These are phyloP conservation scores for Cantharis lateralis DNA, from an alignment of 2,888 invertebrate genomes.

Conservation along the genomic window DNA sequence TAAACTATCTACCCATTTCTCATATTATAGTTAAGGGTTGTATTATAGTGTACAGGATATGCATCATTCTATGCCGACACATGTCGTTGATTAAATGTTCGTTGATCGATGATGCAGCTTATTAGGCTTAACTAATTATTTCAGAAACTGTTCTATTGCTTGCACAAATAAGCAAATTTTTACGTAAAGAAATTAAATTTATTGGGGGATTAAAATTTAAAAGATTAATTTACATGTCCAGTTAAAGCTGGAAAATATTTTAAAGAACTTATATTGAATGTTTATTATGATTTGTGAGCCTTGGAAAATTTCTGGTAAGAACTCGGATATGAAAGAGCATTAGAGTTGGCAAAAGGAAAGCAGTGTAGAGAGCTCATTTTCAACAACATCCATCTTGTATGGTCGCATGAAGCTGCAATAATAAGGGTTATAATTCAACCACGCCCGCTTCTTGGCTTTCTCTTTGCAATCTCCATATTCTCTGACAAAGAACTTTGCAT, in stretches of 20 bases:
- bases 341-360: slow-evolving; percentile 28
- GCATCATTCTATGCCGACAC: slow-evolving; percentile 15
- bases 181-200: not conserved
- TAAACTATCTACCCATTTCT: not conserved
- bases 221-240: not conserved
- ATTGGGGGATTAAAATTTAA: not conserved
- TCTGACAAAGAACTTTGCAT: slow-evolving; percentile 30
- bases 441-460: slow-evolving; percentile 40
- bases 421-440: slow-evolving; percentile 53
- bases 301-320: slow-evolving; percentile 24
- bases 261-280: not conserved
- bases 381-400: slow-evolving; percentile 53
- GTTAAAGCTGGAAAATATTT: not conserved
- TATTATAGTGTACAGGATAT: slow-evolving; percentile 2
- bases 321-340: slow-evolving; percentile 29
- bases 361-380: slow-evolving; percentile 50
- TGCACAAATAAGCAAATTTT: not conserved
- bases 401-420: slow-evolving; percentile 53
- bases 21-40: not conserved
- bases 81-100: slow-evolving; percentile 18
- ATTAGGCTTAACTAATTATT: slow-evolving; percentile 8
- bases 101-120: slow-evolving; percentile 14
- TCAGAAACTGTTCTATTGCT: not conserved
- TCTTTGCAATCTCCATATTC: slow-evolving; percentile 26
- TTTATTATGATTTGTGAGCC: slow-evolving; percentile 27